Evolutionary conservation across 1,140 invertebrate genomes (phyloP), one percentile per base, ranked within the genome.

Genomic region (Maniola jurtina): DNA sequence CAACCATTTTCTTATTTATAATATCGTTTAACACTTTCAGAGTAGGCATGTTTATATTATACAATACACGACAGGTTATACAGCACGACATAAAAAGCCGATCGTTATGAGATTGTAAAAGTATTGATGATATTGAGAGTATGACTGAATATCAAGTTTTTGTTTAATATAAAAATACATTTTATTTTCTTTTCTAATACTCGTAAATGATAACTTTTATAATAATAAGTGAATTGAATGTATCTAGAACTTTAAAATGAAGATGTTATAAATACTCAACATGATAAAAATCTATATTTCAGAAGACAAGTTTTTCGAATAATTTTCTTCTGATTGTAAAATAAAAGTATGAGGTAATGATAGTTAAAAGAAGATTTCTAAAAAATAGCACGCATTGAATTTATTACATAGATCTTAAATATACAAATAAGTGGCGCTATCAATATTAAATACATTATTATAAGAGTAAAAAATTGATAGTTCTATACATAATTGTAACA

Each of bases 1-100:
- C 82, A 86, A 84, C 72, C 71, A 76, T 77, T 76, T 77, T 62
- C 56, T 68, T 73, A 73, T 15, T 65, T 62, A 71, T 68, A 71
- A 55, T 73, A 61, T 65, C 35, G 54, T 55, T 55, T 13, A 71
- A 69, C 65, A 68, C 57, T 66, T 72, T 67, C 36, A 73, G 61
- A 68, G 52, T 73, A 64, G 62, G 64, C 70, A 48, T 72, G 36
- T 66, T 50, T 57, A 57, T 55, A 52, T 52, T 52, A 52, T 15
- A 14, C 16, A 52, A 16, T 25, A 52, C 16, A 52, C n/a, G n/a
- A n/a, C 25, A 52, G 16, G 10, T 52, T 52, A 52, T 25, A 52
- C 5, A 5, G 42, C 13, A 45, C 15, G 14, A 52, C 48, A n/a
- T 15, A 48, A 14, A 48, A 48, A 48, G 10, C 45, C 14, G n/a